These are phyloP conservation scores for Dicerorhinus sumatrensis DNA, from an alignment of 2,113 vertebrate species.

Conservation along the genomic window DNA sequence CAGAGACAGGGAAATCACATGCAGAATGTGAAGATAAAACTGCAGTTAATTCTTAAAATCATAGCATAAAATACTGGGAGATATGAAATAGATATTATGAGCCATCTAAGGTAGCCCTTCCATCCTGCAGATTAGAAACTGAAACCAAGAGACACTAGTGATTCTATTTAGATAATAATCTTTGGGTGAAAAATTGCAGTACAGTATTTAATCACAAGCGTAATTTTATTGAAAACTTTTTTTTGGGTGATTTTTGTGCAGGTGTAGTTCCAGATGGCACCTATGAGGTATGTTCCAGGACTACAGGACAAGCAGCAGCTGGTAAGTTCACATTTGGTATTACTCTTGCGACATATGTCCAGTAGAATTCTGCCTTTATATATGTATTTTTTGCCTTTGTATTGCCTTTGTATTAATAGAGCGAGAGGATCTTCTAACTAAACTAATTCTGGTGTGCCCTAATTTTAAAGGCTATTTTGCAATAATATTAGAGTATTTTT, in stretches of 20 bases:
- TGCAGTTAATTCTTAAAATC: not conserved
- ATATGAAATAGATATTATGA: not conserved
- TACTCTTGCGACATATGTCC: not conserved
- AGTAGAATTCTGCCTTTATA: not conserved
- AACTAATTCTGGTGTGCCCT: not conserved
- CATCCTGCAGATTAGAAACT: not conserved
- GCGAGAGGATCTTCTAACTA: not conserved
- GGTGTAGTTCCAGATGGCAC: constrained; percentile 99
- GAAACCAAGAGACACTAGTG: not conserved
- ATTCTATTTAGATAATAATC: not conserved
- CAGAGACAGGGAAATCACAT: not conserved
- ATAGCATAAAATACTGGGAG: not conserved
- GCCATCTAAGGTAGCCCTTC: not conserved
- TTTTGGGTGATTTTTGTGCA: constrained; percentile 76
- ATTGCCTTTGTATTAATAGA: not conserved
- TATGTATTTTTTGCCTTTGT: not conserved
- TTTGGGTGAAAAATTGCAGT: not conserved
- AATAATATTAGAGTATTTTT: not conserved
- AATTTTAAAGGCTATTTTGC: not conserved
- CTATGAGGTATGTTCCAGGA: constrained; percentile 98
- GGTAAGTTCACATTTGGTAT: constrained; percentile 84
- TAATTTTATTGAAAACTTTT: constrained; percentile 5
- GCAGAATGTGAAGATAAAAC: not conserved
- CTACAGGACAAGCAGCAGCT: constrained; percentile 96
- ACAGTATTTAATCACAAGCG: not conserved